phyloP scores from a whole-genome alignment of 1,140 invertebrate genomes.

The Drosophila gunungcola region DNA sequence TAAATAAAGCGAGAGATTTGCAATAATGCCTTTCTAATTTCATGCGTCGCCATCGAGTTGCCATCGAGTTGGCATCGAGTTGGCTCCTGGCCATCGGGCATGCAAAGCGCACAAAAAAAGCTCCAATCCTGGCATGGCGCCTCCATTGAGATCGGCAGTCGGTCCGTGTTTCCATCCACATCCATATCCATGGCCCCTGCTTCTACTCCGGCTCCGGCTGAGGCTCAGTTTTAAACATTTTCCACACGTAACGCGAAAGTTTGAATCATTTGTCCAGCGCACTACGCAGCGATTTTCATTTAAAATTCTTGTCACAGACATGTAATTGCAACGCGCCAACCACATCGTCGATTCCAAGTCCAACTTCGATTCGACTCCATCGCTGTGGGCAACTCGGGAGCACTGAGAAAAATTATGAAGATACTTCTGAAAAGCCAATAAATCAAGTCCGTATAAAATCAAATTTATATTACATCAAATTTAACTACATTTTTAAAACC shows the following conservation, averaged over 20 bases:
- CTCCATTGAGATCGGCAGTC: slow-evolving; percentile 50
- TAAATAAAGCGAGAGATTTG: slow-evolving; percentile 80
- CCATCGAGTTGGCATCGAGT: no score
- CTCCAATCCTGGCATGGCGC: slow-evolving; percentile 58
- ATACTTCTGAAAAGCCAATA: no score
- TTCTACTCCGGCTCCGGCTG: no score
- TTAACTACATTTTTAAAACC: no score
- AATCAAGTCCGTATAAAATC: no score
- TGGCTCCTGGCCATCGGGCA: slow-evolving; percentile 57
- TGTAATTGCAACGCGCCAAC: slow-evolving; percentile 69
- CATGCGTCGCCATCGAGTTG: slow-evolving; percentile 60
- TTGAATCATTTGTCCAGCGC: slow-evolving; percentile 80
- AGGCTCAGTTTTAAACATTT: slow-evolving; percentile 74
- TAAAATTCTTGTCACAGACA: slow-evolving; percentile 84
- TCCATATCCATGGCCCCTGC: slow-evolving; percentile 5
- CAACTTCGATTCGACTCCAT: slow-evolving; percentile 42
- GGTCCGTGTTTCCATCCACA: not conserved
- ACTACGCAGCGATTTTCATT: slow-evolving; percentile 72
- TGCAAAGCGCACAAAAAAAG: slow-evolving; percentile 66
- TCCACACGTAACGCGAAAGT: slow-evolving; percentile 82
- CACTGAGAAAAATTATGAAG: slow-evolving; percentile 4
- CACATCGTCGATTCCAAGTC: slow-evolving; percentile 38
- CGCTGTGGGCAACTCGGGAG: not conserved
- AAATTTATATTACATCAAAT: no score
- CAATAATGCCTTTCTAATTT: slow-evolving; percentile 82